Evolutionary conservation across 2,888 invertebrate genomes (phyloP).

Genomic region (Acheta domesticus): DNA sequence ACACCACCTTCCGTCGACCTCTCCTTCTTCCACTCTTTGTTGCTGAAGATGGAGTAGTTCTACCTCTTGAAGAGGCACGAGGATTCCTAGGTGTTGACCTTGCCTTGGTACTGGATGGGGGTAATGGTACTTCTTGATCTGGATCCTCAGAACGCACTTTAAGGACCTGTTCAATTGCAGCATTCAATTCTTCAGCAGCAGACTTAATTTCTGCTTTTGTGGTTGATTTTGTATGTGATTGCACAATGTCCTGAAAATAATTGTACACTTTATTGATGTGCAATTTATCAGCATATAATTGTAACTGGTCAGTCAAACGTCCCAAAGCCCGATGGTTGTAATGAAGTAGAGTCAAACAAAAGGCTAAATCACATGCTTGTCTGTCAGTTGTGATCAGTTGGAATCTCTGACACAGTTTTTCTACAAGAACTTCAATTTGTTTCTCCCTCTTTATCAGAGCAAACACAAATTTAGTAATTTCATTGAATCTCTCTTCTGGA

Average conservation of each 20-base stretch:
- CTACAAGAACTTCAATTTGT: slow-evolving; percentile 85
- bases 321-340: slow-evolving; percentile 66
- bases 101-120: too few species aligned
- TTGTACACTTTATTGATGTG: slow-evolving; percentile 43
- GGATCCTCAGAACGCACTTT: too few species aligned
- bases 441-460: slow-evolving; percentile 83
- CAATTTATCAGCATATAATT: slow-evolving; percentile 69
- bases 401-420: slow-evolving; percentile 84
- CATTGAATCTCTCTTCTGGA: slow-evolving; percentile 31
- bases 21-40: too few species aligned
- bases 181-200: too few species aligned
- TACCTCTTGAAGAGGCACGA: too few species aligned
- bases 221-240: too few species aligned
- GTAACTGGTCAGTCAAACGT: slow-evolving; percentile 74
- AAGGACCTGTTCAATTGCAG: too few species aligned
- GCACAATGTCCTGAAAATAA: not conserved
- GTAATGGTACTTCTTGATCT: too few species aligned
- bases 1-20: too few species aligned
- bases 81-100: too few species aligned
- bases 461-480: slow-evolving; percentile 64
- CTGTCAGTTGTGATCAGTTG: slow-evolving; percentile 69
- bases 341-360: slow-evolving; percentile 76
- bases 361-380: slow-evolving; percentile 83
- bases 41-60: too few species aligned
- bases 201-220: too few species aligned